Conservation (phyloP, 30 jellyfish, hydroid and myxozoan genomes). For the Sanderia malayensis region DNA sequence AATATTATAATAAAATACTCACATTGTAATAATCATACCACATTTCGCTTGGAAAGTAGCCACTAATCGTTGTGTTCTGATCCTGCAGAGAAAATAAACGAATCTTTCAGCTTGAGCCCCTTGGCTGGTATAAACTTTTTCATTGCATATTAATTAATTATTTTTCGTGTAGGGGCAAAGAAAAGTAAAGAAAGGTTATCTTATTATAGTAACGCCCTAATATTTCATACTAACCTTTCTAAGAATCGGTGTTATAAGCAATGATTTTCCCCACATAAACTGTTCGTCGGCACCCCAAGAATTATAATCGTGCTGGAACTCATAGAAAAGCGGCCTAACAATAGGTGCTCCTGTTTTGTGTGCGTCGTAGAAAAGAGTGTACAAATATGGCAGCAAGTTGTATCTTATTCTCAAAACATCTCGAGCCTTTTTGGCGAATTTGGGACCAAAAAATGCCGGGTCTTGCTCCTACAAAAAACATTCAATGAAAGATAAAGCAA, state of each 20-base stretch:
- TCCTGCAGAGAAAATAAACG: slow-evolving; percentile 24
- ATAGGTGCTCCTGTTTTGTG: slow-evolving; percentile 69
- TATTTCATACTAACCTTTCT: slow-evolving; percentile 80
- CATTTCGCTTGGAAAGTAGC: slow-evolving; percentile 53
- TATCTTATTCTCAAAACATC: slow-evolving; percentile 58
- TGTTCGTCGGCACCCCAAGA: slow-evolving; percentile 74
- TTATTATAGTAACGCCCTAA: too few species aligned
- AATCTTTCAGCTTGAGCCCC: too few species aligned
- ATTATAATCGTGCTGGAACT: slow-evolving; percentile 50
- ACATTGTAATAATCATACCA: slow-evolving; percentile 81
- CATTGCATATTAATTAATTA: too few species aligned
- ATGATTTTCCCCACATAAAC: slow-evolving; percentile 86
- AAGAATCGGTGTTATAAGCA: slow-evolving; percentile 81
- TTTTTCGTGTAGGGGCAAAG: too few species aligned
- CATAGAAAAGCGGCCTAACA: slow-evolving; percentile 78
- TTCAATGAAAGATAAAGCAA: background rate
- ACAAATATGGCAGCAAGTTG: slow-evolving; percentile 79
- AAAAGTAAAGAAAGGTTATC: too few species aligned
- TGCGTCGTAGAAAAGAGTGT: slow-evolving; percentile 75
- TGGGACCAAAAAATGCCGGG: slow-evolving; percentile 82
- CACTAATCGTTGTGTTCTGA: slow-evolving; percentile 49
- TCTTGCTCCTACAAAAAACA: slow-evolving; percentile 73
- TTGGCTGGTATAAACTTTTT: too few species aligned
- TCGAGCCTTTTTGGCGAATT: slow-evolving; percentile 60
- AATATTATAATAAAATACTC: too few species aligned